Evolutionary conservation across 2,888 invertebrate genomes (phyloP).

Genomic region (Drosophila conformis): DNA sequence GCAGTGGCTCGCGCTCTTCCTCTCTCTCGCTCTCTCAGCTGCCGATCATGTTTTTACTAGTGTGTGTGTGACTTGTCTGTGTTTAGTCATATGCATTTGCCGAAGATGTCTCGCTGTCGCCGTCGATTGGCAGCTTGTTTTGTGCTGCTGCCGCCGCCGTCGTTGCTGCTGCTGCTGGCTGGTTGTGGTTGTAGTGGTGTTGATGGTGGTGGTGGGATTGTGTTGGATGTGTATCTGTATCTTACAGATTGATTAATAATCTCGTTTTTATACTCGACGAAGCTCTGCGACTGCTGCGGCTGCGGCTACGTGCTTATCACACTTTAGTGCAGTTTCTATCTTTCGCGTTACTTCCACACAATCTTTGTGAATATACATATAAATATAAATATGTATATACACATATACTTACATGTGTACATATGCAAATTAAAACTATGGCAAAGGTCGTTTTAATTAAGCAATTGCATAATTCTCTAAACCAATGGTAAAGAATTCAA

Average conservation of each 20-base stretch:
- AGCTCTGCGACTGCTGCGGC: slow-evolving; percentile 26
- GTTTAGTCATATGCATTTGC: slow-evolving; percentile 61
- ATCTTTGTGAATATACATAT: slow-evolving; percentile 18
- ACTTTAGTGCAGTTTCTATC: slow-evolving; percentile 72
- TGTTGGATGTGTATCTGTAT: slow-evolving; percentile 69
- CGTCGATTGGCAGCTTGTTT: slow-evolving; percentile 61
- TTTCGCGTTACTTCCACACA: slow-evolving; percentile 48
- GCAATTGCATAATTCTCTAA: slow-evolving; percentile 47
- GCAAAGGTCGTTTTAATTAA: slow-evolving; percentile 72
- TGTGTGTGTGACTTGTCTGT: slow-evolving; percentile 24
- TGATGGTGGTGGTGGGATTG: slow-evolving; percentile 42
- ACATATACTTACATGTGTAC: not conserved
- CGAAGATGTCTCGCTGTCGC: slow-evolving; percentile 64
- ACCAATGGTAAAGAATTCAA: slow-evolving; percentile 27
- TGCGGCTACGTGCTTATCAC: slow-evolving; percentile 73
- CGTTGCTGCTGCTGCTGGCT: slow-evolving; percentile 16
- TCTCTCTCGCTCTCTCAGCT: slow-evolving; percentile 34
- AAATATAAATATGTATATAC: not conserved
- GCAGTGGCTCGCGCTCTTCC: slow-evolving; percentile 41
- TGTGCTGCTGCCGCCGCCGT: slow-evolving; percentile 30
- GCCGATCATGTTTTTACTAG: slow-evolving; percentile 44
- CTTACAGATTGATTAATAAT: slow-evolving; percentile 77
- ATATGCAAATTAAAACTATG: slow-evolving; percentile 34
- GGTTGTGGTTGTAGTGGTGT: slow-evolving; percentile 32
- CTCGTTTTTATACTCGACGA: slow-evolving; percentile 70